Base-by-base conservation (phyloP, 2,888 invertebrate genomes). In the Campaea margaritaria region DNA sequence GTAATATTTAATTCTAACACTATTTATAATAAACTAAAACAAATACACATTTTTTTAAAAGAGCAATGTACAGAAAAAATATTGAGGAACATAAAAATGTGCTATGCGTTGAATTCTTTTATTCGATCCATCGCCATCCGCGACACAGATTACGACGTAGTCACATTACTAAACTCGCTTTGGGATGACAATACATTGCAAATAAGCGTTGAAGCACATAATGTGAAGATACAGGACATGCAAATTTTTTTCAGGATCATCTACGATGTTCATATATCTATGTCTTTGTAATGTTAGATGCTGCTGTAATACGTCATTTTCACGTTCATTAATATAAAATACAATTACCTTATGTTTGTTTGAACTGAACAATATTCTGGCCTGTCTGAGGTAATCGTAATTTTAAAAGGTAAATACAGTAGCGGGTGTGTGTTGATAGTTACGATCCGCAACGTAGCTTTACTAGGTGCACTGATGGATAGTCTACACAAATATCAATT, bases 41-140 rank as follows among this genome's bases (percentile, higher is more conserved):
- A 34, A 15, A 31, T 14, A 46, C 15, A 31, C 5, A 27, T 34
- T 10, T 15, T 14, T 14, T 5, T 14, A 38, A n/a, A 46, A 10
- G 4, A 16, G 5, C 11, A 36, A 16, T 39, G 16, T 28, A 41
- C 4, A 27, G 13, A 60, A 48, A 53, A 13, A 43, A 28, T 36
- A 51, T 51, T 51, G 47, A 47, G 27, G 16, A 47, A 45, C 45
- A 46, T 43, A 41, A 59, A 55, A 51, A 55, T 61, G 55, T 61
- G 61, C 60, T 67, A 68, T 68, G 75, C 75, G 76, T 81, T 76
- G 70, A 78, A 72, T 62, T 80, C 74, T 79, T 77, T 77, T 73
- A 53, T 65, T 70, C 62, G 65, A 39, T 43, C 49, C 51, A 43
- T 55, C 43, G 39, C 45, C 15, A 27, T 46, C 31, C 50, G 55